Evolutionary conservation across 2,888 invertebrate species (phyloP).

Genomic region (Drosophila falleni): DNA sequence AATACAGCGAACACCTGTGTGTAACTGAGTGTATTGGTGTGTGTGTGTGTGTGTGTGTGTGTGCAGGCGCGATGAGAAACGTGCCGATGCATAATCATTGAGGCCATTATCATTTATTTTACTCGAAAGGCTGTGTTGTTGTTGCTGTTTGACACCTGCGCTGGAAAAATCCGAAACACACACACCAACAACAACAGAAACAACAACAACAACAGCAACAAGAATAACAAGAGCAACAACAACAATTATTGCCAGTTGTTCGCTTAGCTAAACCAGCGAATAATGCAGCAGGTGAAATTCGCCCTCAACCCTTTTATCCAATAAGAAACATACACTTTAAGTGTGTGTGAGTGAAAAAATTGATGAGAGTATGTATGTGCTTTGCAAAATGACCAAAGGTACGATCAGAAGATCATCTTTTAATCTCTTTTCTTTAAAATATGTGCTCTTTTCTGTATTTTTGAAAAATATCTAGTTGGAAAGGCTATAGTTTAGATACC

Average conservation of each 20-base stretch:
- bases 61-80: slow-evolving; percentile 77
- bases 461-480: no score
- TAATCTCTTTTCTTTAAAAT: not conserved
- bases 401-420: not conserved
- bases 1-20: slow-evolving; percentile 43
- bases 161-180: slow-evolving; percentile 69
- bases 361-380: not conserved
- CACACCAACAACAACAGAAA: slow-evolving; percentile 67
- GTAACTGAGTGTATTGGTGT: slow-evolving; percentile 11
- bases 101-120: slow-evolving; percentile 82
- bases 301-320: slow-evolving; percentile 1
- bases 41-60: slow-evolving; percentile 43
- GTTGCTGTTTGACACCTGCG: slow-evolving; percentile 57
- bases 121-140: slow-evolving; percentile 60
- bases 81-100: slow-evolving; percentile 84
- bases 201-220: slow-evolving; percentile 21
- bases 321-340: slow-evolving; percentile 3
- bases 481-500: no score
- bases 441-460: no score
- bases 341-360: not conserved
- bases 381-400: no score
- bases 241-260: slow-evolving; percentile 26
- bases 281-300: slow-evolving; percentile 46
- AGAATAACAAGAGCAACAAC: slow-evolving; percentile 14
- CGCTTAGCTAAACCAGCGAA: slow-evolving; percentile 55